Percentiles rank a stretch among this genome's conserved stretches.
Evolutionary conservation across 2,888 invertebrate genomes (phyloP).

Genomic region (Aproaerema taeniolella): DNA sequence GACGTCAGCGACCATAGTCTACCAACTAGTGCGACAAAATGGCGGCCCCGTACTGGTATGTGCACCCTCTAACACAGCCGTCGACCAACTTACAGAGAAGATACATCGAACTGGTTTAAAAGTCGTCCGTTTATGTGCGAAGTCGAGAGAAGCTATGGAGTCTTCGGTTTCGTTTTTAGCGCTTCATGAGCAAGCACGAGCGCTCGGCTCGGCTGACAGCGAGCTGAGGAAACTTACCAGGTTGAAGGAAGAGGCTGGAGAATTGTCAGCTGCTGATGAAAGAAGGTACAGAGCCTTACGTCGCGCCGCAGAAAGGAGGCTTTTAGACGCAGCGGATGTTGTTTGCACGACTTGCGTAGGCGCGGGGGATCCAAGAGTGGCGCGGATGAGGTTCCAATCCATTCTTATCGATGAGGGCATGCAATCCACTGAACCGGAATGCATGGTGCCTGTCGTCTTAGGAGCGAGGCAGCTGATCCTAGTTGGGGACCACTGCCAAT

Average conservation of each 20-base stretch:
- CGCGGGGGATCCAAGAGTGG: constrained; percentile 96
- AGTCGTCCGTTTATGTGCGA: constrained; percentile 95
- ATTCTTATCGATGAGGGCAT: constrained; percentile 98
- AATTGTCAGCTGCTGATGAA: constrained; percentile 96
- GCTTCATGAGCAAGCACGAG: constrained; percentile 97
- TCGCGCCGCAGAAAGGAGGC: constrained; percentile 92
- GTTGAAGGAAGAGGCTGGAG: constrained; percentile 98
- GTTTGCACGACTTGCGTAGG: constrained; percentile 99
- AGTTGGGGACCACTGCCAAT: constrained; percentile 99
- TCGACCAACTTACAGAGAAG: constrained; percentile 99
- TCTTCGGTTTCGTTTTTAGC: constrained; percentile 98
- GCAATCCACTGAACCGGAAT: constrained; percentile 98
- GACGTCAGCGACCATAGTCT: constrained; percentile 99
- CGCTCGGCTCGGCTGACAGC: constrained; percentile 91
- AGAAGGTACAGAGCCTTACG: constrained; percentile 94
- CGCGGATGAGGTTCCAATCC: constrained; percentile 95
- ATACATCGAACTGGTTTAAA: constrained; percentile 98
- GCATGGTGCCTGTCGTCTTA: constrained; percentile 98
- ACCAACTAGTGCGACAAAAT: constrained; percentile 96
- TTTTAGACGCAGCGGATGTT: constrained; percentile 97
- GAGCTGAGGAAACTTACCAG: constrained; percentile 97
- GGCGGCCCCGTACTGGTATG: constrained; percentile 97
- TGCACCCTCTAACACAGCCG: constrained; percentile 99
- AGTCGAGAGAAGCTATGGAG: constrained; percentile 98
- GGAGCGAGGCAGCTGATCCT: constrained; percentile 98